Percentiles rank a stretch among this genome's conserved stretches.
These are phyloP conservation scores for Oncorhynchus nerka DNA, from an alignment of 2,113 vertebrate genomes.

Conservation along the genomic window DNA sequence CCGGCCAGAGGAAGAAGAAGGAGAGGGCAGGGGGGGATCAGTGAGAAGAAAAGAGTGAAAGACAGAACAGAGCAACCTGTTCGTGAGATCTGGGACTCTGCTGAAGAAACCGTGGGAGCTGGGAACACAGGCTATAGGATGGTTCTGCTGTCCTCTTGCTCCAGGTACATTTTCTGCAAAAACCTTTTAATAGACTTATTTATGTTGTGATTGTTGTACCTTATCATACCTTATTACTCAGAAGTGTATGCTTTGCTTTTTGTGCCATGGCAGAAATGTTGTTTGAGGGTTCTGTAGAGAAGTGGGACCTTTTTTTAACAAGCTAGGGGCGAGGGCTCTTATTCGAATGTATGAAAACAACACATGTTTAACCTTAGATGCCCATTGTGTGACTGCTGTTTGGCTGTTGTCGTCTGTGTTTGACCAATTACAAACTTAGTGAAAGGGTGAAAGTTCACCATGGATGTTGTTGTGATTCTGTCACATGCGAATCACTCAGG, in stretches of 20 bases:
- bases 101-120: neutral
- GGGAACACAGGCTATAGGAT: neutral
- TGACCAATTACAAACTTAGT: neutral
- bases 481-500: neutral
- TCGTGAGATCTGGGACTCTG: neutral
- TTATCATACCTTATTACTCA: neutral
- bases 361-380: neutral
- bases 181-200: neutral
- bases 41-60: slow-evolving; percentile 9
- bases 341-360: neutral
- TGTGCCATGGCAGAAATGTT: neutral
- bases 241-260: neutral
- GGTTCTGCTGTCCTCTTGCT: neutral
- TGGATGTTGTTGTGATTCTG: neutral
- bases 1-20: neutral
- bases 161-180: neutral
- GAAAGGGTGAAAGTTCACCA: slow-evolving; percentile 3
- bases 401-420: neutral
- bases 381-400: neutral
- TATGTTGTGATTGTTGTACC: neutral
- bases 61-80: slow-evolving; percentile 6
- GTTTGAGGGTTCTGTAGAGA: neutral
- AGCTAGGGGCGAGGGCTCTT: neutral
- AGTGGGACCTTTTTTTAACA: neutral
- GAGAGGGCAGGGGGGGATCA: neutral